phyloP scores from a whole-genome alignment of 2,113 vertebrate species.

The Cairina moschata region DNA sequence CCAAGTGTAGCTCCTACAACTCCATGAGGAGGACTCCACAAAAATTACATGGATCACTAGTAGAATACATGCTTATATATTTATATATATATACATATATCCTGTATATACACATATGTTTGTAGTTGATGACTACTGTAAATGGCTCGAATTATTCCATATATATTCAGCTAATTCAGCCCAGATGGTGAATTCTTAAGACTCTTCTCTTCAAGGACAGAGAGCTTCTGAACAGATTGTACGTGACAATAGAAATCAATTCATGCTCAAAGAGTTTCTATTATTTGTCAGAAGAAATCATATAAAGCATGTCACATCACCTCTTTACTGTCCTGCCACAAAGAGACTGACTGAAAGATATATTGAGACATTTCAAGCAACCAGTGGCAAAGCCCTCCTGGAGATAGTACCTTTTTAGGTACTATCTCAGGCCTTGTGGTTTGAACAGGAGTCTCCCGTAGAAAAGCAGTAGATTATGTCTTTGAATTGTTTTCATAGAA shows the following conservation, averaged over 20 bases:
- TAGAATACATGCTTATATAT: neutral
- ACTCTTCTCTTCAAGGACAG: neutral
- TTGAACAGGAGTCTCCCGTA: neutral
- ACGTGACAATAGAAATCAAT: neutral
- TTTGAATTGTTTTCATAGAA: neutral
- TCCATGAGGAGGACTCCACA: neutral
- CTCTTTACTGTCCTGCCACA: neutral
- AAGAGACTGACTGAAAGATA: neutral
- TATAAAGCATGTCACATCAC: neutral
- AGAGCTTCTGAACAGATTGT: neutral
- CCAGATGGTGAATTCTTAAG: slow-evolving; percentile 20
- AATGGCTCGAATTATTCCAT: neutral
- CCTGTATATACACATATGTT: neutral
- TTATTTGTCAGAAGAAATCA: slow-evolving; percentile 2
- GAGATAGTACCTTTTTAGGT: neutral
- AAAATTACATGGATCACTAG: neutral
- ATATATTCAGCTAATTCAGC: neutral
- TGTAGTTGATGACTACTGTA: neutral
- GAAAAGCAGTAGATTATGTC: neutral
- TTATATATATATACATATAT: neutral
- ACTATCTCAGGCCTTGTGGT: neutral
- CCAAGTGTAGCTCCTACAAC: neutral
- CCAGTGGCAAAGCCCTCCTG: neutral
- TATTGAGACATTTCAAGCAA: neutral
- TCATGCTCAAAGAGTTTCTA: neutral